Base-by-base conservation (phyloP, 2,113 vertebrate genomes). In the Oreotrochilus melanogaster region DNA sequence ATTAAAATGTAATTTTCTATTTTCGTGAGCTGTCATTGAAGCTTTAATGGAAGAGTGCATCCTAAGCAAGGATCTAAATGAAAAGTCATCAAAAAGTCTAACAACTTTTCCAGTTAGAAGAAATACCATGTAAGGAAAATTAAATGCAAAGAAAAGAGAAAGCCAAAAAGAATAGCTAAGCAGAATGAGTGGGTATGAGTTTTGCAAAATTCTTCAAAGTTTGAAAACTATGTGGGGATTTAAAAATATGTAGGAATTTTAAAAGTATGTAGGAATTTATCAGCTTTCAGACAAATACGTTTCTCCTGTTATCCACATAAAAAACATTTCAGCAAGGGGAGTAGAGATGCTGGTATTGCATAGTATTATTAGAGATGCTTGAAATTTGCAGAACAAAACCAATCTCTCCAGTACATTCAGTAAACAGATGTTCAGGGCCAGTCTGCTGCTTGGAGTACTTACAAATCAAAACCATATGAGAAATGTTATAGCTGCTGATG, bases 361-460 rank as follows among this genome's bases (percentile, higher is more conserved):
- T 37, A 10, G 35, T 37, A 37, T 9, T 37, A 37, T 37, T 37
- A 2, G 85, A 89, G 84, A 50, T 71, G 66, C 48, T 93, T 75
- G 30, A 95, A 85, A 91, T 87, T 27, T 24, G 2, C 69, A 58
- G 58, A 30, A 78, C 75, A 87, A 92, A 92, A 47, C 23, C 70
- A 81, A 7, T 57, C 45, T 92, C 88, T 70, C 78, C 3, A 24
- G 84, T 91, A 92, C 48, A 75, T 89, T 76, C 65, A 85, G 69
- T 7, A 73, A 95, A 75, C 91, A 94, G 92, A 86, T 92, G 88
- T 91, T 92, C 66, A 80, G 69, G 81, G 64, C 21, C 78, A 92
- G 24, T 62, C 65, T 95, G 78, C 61, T 96, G 74, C 81, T 69
- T 88, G 74, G 61, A 85, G 70, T 85, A 74, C 61, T 83, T 83